phyloP scores from a whole-genome alignment of 2,113 vertebrate genomes.

The Meriones unguiculatus region DNA sequence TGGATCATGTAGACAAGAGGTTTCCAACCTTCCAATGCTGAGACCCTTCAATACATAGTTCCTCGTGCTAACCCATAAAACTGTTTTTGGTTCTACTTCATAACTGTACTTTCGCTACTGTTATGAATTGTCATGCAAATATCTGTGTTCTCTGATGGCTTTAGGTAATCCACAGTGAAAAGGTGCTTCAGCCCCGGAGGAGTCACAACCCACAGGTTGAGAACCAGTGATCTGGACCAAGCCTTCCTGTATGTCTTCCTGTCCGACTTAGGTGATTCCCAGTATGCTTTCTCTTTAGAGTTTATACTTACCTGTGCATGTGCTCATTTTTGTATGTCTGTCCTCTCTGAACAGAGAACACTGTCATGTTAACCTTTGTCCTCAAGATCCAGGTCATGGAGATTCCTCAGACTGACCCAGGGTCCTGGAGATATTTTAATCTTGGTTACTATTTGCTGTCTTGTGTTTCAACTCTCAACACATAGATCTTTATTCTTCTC shows the following conservation, averaged over 20 bases:
- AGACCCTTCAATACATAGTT: not conserved
- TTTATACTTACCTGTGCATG: not conserved
- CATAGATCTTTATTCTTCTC: not conserved
- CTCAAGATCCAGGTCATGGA: not conserved
- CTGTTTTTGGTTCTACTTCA: not conserved
- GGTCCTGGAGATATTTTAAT: not conserved
- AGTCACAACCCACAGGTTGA: not conserved
- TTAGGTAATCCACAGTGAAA: not conserved
- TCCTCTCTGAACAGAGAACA: not conserved
- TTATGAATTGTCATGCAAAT: not conserved
- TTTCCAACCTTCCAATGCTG: not conserved
- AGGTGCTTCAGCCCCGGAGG: not conserved
- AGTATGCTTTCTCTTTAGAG: not conserved
- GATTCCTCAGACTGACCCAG: not conserved
- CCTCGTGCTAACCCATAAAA: not conserved
- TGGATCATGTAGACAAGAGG: not conserved
- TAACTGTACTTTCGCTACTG: not conserved
- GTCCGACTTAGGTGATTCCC: not conserved
- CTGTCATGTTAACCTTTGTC: not conserved
- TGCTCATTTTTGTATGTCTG: not conserved
- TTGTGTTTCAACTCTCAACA: not conserved
- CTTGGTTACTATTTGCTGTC: not conserved
- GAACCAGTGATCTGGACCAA: not conserved
- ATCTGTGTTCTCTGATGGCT: not conserved
- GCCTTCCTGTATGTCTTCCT: not conserved